These are phyloP conservation scores for Piprites chloris DNA, from an alignment of 2,113 vertebrate genomes.

Conservation along the genomic window DNA sequence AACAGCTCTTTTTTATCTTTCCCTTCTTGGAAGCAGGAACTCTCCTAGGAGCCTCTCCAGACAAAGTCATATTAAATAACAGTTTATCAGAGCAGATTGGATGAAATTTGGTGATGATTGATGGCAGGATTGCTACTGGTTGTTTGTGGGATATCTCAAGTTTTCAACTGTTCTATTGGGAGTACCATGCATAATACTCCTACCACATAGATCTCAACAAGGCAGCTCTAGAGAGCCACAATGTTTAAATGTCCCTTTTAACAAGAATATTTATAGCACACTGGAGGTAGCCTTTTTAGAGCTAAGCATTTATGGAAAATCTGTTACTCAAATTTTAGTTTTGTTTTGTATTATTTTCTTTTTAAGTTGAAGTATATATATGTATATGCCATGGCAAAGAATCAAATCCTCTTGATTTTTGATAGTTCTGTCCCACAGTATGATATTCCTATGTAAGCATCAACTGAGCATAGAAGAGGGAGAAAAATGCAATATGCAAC, in stretches of 20 bases:
- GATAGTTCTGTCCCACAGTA: background rate
- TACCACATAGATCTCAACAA: background rate
- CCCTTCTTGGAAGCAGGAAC: constrained; percentile 18
- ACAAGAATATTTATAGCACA: background rate
- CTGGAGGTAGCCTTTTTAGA: background rate
- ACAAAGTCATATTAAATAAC: constrained; percentile 60
- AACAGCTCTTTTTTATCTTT: constrained; percentile 1
- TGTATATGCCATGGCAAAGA: background rate
- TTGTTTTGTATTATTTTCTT: background rate
- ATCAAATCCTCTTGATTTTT: background rate
- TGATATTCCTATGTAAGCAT: background rate
- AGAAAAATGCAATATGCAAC: background rate
- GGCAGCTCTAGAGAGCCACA: background rate
- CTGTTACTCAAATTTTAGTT: background rate
- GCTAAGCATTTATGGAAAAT: background rate
- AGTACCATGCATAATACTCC: background rate
- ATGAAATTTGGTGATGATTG: constrained; percentile 60
- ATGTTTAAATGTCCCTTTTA: constrained; percentile 2
- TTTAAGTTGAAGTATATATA: background rate
- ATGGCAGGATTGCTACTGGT: constrained; percentile 54
- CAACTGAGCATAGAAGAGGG: background rate
- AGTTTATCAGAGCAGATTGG: constrained; percentile 46
- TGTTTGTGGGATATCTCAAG: constrained; percentile 43
- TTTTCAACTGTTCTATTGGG: constrained; percentile 52
- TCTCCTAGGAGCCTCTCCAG: constrained; percentile 47